Conservation (phyloP, 2,797 vertebrate genomes). For the Aratinga solstitialis region DNA sequence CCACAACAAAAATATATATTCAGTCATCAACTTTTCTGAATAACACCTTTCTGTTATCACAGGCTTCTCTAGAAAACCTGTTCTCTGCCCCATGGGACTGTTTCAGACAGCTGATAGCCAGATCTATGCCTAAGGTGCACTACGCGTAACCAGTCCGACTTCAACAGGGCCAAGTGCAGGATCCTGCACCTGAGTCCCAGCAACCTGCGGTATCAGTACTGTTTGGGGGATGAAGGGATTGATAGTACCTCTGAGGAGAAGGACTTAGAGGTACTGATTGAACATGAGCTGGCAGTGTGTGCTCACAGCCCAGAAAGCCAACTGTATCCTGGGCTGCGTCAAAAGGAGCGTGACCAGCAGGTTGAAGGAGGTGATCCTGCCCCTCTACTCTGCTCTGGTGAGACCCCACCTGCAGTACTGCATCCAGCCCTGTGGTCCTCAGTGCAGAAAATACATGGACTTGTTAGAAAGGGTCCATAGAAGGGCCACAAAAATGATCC, state of each 20-base stretch:
- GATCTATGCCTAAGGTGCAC: too few relatives aligned
- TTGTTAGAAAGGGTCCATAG: background rate
- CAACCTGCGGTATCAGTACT: background rate
- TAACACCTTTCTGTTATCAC: background rate
- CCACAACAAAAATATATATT: background rate
- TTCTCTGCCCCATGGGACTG: background rate
- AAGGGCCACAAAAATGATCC: background rate
- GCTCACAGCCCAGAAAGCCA: background rate
- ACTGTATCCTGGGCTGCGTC: background rate
- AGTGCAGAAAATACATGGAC: background rate
- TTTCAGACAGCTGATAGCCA: background rate
- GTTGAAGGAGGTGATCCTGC: background rate
- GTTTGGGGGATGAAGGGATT: background rate
- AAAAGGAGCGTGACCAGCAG: background rate
- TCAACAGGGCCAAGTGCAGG: background rate
- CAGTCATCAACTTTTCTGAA: background rate
- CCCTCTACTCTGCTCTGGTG: background rate
- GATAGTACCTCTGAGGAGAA: background rate
- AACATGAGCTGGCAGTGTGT: background rate
- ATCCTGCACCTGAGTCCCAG: background rate
- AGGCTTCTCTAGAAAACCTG: background rate
- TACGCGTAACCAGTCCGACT: accelerated
- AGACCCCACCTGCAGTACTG: background rate
- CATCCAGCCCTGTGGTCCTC: background rate
- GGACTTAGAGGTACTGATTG: background rate